These are phyloP conservation scores for Tenebrio molitor DNA, from an alignment of 1,140 invertebrate genomes.

Conservation along the genomic window DNA sequence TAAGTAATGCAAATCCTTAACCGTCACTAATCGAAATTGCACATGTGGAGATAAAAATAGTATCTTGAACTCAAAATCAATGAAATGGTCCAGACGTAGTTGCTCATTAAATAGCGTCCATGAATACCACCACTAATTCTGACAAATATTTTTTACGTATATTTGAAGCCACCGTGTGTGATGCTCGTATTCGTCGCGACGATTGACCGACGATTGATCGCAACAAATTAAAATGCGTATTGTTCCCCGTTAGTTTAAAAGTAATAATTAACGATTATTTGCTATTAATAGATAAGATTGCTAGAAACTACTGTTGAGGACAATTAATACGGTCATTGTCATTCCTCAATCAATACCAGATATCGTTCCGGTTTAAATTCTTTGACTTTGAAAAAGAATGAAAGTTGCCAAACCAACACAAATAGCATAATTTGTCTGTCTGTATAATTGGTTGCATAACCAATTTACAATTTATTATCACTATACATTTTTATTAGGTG, in stretches of 20 bases:
- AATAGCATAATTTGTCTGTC: too few species aligned
- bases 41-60: slow-evolving; percentile 30
- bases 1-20: background rate
- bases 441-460: too few species aligned
- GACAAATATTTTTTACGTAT: slow-evolving; percentile 6
- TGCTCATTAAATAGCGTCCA: slow-evolving; percentile 9
- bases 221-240: background rate
- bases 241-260: slow-evolving; percentile 3
- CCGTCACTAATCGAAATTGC: background rate
- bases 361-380: too few species aligned
- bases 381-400: too few species aligned
- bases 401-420: too few species aligned
- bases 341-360: slow-evolving; percentile 1
- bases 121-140: background rate
- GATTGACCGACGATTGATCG: background rate
- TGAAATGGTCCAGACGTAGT: slow-evolving; percentile 14
- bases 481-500: too few species aligned
- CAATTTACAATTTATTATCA: too few species aligned
- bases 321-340: slow-evolving; percentile 31
- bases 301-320: background rate
- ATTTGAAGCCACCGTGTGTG: too few species aligned
- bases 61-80: slow-evolving; percentile 12
- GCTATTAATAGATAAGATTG: too few species aligned
- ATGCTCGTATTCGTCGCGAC: background rate
- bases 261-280: too few species aligned